phyloP scores from a whole-genome alignment of 2,113 vertebrate genomes.

The Pollachius pollachius region DNA sequence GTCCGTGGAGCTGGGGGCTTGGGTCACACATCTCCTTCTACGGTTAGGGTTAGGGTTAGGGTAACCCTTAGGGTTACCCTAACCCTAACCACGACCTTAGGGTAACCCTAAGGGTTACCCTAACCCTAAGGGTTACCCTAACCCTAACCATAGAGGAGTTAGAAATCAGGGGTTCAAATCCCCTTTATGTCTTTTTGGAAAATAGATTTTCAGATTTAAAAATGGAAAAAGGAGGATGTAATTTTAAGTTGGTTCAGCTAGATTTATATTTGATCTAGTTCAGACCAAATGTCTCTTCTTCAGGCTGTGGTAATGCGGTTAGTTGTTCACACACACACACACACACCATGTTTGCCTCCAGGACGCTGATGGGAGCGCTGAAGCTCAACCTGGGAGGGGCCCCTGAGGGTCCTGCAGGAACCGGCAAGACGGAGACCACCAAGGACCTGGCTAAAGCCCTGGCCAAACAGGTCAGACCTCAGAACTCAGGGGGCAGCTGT shows the following conservation, averaged over 20 bases:
- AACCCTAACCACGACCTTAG: no score
- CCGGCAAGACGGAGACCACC: conserved; percentile 95
- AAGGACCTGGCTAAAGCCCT: conserved; percentile 95
- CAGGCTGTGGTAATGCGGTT: background rate
- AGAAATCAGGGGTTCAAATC: no score
- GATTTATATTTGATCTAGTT: no score
- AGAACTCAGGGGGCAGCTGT: background rate
- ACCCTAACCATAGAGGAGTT: no score
- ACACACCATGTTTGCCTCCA: conserved; percentile 36
- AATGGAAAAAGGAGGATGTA: no score
- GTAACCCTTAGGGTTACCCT: no score
- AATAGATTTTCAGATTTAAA: no score
- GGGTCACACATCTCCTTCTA: background rate
- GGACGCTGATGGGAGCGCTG: conserved; percentile 92
- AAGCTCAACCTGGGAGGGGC: conserved; percentile 91
- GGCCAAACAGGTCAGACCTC: conserved; percentile 84
- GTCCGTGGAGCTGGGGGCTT: conserved; percentile 47
- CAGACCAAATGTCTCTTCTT: background rate
- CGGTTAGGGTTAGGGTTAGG: background rate
- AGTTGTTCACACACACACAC: background rate
- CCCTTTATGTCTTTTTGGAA: no score
- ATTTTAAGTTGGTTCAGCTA: no score
- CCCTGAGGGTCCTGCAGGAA: conserved; percentile 93
- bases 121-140: no score
- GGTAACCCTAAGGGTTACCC: no score